Base-by-base conservation (phyloP, 1,140 invertebrate genomes). In the Aphidius gifuensis region DNA sequence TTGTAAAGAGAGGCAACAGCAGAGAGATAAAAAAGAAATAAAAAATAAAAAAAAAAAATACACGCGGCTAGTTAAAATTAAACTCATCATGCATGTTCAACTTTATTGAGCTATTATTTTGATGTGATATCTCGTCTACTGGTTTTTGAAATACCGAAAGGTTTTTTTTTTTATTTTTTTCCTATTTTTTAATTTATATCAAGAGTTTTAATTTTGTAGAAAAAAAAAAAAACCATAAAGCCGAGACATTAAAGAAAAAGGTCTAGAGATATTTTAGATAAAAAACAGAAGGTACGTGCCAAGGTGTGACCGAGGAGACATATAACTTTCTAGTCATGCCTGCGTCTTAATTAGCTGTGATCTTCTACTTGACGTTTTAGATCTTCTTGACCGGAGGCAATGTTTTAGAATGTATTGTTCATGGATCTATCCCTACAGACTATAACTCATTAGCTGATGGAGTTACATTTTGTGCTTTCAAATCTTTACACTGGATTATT, bases 361-460 rank as follows among this genome's bases (percentile, higher is more conserved):
- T 50, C 51, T 48, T 40, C 56, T 44, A 63, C 56, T 63, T 53
- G 56, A 58, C 48, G 50, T 5, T 21, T 43, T 51, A 51, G 55
- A 65, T 64, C 66, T 69, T 66, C 64, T 70, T 68, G 69, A 70
- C 69, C 69, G 63, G 1, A 32, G 53, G 53, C 51, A 48, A 32
- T 32, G 23, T 4, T 32, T 32, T 38, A 61, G 50, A 53, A 46
- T 47, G 59, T 61, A 67, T 57, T 63, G 48, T 49, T 46, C 40
- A 43, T 60, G 44, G 60, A 70, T 68, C 68, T 68, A 65, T 67
- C 54, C 67, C 50, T 44, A 44, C 1, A 44, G n/a, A 38, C 44
- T 40, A 47, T 59, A 68, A 70, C 67, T 76, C 73, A 75, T 77
- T 74, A 74, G 71, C 62, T 74, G 74, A 76, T 74, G 70, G 68